Evolutionary conservation across 2,888 invertebrate genomes (phyloP).

Genomic region (Pterostichus niger): DNA sequence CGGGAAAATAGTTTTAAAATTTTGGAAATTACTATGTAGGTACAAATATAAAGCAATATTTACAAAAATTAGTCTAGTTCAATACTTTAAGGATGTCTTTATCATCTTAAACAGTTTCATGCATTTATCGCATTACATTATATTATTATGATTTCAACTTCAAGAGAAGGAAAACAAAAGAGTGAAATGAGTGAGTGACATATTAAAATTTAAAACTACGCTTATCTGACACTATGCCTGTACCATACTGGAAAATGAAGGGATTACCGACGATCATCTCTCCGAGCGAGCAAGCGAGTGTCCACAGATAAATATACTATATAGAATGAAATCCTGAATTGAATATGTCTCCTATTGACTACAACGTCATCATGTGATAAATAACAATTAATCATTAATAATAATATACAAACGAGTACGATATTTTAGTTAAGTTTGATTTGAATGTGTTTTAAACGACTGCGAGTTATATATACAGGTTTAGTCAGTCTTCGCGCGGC

Average conservation of each 20-base stretch:
- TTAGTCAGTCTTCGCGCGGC: conserved; percentile 70
- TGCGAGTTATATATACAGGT: conserved; percentile 71
- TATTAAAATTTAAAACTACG: conserved; percentile 59
- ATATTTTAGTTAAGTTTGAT: conserved; percentile 66
- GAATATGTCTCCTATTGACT: conserved; percentile 59
- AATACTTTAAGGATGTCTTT: not conserved
- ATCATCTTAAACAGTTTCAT: not conserved
- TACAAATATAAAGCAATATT: not conserved
- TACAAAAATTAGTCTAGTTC: not conserved
- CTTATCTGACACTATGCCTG: conserved; percentile 41
- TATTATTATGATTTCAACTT: not conserved
- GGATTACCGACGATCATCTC: conserved; percentile 28
- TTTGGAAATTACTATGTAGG: conserved; percentile 10
- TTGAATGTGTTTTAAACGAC: conserved; percentile 68
- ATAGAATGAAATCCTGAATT: conserved; percentile 59
- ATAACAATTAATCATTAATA: conserved; percentile 62
- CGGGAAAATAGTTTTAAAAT: not conserved
- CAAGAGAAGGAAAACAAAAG: not conserved
- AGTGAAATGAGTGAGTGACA: conserved; percentile 1
- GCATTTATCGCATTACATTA: not conserved
- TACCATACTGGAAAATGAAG: conserved; percentile 32
- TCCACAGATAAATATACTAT: conserved; percentile 56
- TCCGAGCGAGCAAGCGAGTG: conserved; percentile 39
- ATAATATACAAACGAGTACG: conserved; percentile 67
- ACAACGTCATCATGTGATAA: conserved; percentile 60